Base-by-base conservation (phyloP, 2,797 vertebrate species). In the Pyrocephalus nanus region DNA sequence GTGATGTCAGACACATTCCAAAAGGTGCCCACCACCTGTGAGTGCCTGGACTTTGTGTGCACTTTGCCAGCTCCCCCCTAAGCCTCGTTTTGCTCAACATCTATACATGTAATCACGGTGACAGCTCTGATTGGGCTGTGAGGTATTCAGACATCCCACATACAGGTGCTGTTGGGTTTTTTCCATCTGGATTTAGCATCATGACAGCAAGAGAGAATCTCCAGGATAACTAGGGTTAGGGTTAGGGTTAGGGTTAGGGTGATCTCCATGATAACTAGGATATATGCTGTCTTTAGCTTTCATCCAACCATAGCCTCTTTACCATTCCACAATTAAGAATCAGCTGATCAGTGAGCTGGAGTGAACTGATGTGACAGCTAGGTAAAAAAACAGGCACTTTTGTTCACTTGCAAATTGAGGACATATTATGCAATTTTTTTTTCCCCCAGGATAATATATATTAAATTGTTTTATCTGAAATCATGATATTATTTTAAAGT, bases 1-100 rank as follows among this genome's bases (percentile, higher is more conserved):
- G 2, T 61, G 66, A 29, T 1, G 0, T 36, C 64, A 70, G 43
- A 22, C 20, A 2, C 0, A 3, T 47, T 30, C 38, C 38, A 42
- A 60, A 12, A 14, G 4, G 14, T 48, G n/a, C 29, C 69, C 76
- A 10, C 23, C 51, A 47, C 17, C 21, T 42, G 26, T 6, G 8
- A 0, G 0, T 47, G 47, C 20, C 65, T 11, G n/a, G 25, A 11
- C 7, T 20, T 36, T 0, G 2, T 11, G 36, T 40, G 36, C 38
- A 9, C 27, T 47, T 14, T 8, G 27, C 25, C 69, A 77, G 15
- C 55, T 70, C 27, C 25, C 12, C 23, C 5, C 8, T 62, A 40
- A 36, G 17, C 20, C 15, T 48, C 67, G 29, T 47, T 70, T 29
- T 64, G 42, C 8, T 55, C 48, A 61, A 15, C 32, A 19, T 11